Percentiles rank a stretch among this genome's conserved stretches.
Conservation (phyloP, 2,797 vertebrate species). For the Graptemys geographica region DNA sequence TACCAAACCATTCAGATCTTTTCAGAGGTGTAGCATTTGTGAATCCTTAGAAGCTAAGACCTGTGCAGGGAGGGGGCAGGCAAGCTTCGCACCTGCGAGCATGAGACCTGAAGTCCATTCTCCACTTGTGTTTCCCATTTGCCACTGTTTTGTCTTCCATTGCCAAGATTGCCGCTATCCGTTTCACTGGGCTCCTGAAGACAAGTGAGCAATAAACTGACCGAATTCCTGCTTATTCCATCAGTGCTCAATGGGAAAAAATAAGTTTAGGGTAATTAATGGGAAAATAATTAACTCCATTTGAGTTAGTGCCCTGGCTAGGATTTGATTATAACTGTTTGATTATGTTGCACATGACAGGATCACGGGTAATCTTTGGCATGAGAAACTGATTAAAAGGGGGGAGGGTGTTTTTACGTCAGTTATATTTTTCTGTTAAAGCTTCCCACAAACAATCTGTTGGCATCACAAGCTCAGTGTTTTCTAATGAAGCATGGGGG, state of each 20-base stretch:
- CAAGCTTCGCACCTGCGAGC: background rate
- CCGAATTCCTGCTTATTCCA: background rate
- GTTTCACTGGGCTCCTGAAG: background rate
- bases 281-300: conserved; percentile 45
- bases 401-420: conserved; percentile 23
- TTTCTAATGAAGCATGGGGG: conserved; percentile 7
- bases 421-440: conserved; percentile 55
- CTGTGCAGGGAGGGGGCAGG: background rate
- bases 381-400: conserved; percentile 81
- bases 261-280: conserved; percentile 21
- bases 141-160: background rate
- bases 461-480: conserved; percentile 29
- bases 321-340: conserved; percentile 63
- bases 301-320: conserved; percentile 34
- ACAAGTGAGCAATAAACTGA: background rate
- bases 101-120: background rate
- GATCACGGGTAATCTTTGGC: conserved; percentile 77
- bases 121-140: background rate
- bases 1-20: background rate
- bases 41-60: background rate
- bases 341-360: conserved; percentile 73
- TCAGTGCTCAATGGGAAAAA: conserved; percentile 36
- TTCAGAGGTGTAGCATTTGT: background rate
- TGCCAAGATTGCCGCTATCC: background rate
- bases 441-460: conserved; percentile 40